Percentiles rank a stretch among this genome's conserved stretches.
Conservation (phyloP, 1,140 invertebrate genomes). For the Phocides pigmalion region DNA sequence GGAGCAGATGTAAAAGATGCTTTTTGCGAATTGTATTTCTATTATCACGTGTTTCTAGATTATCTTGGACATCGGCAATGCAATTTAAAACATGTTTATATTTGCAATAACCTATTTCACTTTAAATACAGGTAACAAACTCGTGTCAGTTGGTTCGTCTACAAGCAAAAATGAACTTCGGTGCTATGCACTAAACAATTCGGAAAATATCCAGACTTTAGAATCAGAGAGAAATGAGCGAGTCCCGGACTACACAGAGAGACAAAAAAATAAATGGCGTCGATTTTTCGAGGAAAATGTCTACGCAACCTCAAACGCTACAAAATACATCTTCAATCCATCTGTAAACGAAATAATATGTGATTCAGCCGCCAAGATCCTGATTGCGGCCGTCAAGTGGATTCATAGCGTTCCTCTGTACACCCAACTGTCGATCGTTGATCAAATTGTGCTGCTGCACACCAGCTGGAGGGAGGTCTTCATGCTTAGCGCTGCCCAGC, state of each 20-base stretch:
- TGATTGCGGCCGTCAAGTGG: conserved; percentile 91
- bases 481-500: conserved; percentile 91
- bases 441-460: conserved; percentile 90
- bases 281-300: background rate
- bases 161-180: no score
- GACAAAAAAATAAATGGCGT: background rate
- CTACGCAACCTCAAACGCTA: background rate
- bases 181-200: no score
- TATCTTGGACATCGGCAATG: no score
- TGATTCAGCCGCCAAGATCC: conserved; percentile 90
- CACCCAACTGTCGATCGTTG: conserved; percentile 87
- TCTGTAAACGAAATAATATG: conserved; percentile 76
- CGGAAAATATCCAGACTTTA: no score
- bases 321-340: background rate
- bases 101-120: no score
- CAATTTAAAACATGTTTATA: no score
- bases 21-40: no score
- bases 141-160: no score
- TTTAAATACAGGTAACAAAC: no score
- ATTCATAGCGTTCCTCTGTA: conserved; percentile 90
- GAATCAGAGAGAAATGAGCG: no score
- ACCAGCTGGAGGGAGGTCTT: conserved; percentile 94
- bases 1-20: no score
- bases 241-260: background rate
- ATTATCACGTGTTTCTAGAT: no score